These are phyloP conservation scores for Aricia artaxerxes DNA, from an alignment of 2,888 invertebrate genomes.

Conservation along the genomic window DNA sequence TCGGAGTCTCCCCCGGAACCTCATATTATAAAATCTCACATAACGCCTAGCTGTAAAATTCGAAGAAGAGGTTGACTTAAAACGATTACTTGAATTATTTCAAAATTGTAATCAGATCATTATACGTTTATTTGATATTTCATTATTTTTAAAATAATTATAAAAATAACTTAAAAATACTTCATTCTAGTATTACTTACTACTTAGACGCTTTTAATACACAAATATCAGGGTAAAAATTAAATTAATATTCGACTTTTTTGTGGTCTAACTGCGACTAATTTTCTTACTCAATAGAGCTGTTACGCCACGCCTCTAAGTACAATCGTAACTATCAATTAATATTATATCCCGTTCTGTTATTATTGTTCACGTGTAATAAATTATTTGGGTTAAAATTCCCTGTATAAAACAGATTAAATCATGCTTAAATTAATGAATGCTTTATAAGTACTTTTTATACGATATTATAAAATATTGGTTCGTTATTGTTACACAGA, in stretches of 20 bases:
- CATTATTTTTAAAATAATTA: slow-evolving; percentile 1
- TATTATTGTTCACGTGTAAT: not conserved
- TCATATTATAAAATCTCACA: not conserved
- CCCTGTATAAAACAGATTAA: slow-evolving; percentile 36
- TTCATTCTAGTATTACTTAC: slow-evolving; percentile 19
- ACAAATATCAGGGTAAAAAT: slow-evolving; percentile 30
- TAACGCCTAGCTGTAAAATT: not conserved
- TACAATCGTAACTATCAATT: not conserved
- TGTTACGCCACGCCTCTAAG: not conserved
- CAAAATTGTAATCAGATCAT: not conserved
- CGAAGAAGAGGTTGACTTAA: not conserved
- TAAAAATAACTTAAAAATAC: not conserved
- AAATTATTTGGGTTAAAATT: not conserved
- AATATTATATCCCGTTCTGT: not conserved
- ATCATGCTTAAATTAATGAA: slow-evolving; percentile 49
- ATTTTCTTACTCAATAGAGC: not conserved
- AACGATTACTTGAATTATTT: not conserved
- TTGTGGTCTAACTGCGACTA: not conserved
- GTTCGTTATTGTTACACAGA: slow-evolving; percentile 61
- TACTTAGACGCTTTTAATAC: slow-evolving; percentile 29
- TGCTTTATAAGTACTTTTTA: slow-evolving; percentile 66
- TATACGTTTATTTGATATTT: not conserved
- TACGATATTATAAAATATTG: slow-evolving; percentile 61
- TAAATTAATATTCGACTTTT: slow-evolving; percentile 23
- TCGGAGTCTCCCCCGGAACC: too few relatives aligned